Conservation (phyloP, 2,888 invertebrate species). For the Coecobrya sp. region DNA sequence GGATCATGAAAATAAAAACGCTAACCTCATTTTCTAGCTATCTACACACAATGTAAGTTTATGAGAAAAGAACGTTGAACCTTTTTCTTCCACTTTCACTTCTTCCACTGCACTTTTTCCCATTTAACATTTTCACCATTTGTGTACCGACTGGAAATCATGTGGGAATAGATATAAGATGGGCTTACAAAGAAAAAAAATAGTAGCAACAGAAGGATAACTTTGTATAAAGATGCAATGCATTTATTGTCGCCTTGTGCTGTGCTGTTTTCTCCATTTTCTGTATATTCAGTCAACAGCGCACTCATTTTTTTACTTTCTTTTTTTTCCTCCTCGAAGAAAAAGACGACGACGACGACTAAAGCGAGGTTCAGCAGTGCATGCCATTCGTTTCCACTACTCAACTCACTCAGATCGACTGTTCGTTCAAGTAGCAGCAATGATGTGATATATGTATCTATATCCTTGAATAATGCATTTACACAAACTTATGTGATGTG, state of each 20-base stretch:
- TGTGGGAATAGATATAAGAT: neutral
- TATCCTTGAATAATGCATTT: constrained; percentile 53
- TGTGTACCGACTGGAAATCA: neutral
- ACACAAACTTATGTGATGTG: constrained; percentile 45
- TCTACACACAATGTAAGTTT: neutral
- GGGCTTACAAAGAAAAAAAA: neutral
- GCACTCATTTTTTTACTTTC: constrained; percentile 5
- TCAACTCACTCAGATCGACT: constrained; percentile 28
- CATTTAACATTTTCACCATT: constrained; percentile 14
- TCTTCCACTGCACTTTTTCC: constrained; percentile 42
- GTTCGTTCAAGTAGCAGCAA: neutral
- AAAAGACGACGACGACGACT: neutral
- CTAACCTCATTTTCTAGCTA: constrained; percentile 41
- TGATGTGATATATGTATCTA: constrained; percentile 8
- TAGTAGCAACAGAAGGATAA: neutral
- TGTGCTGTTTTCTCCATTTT: neutral
- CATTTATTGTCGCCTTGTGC: constrained; percentile 44
- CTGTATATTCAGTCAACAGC: constrained; percentile 14
- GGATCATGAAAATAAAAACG: neutral
- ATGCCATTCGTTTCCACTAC: constrained; percentile 50
- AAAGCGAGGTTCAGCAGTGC: constrained; percentile 16
- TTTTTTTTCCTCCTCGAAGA: neutral
- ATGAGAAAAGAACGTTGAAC: constrained; percentile 31
- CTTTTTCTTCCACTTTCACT: neutral
- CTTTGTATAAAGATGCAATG: constrained; percentile 31